phyloP scores from a whole-genome alignment of 2,888 invertebrate species.

The Drosophila siamana region DNA sequence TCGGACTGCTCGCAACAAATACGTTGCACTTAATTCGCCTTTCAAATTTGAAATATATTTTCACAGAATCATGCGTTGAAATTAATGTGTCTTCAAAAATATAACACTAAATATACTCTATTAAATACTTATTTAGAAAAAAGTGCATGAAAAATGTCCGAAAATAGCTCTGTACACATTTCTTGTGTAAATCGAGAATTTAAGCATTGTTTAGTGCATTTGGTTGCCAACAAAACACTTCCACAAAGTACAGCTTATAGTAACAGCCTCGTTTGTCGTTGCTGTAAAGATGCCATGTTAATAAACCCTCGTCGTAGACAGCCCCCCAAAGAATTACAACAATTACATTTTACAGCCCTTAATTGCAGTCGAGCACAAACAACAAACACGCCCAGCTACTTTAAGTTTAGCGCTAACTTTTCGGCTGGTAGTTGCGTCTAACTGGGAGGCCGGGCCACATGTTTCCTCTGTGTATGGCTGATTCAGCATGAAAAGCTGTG shows the following conservation, averaged over 20 bases:
- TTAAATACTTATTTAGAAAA: too few species aligned
- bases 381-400: conserved; percentile 11
- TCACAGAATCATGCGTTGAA: too few species aligned
- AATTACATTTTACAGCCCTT: conserved; percentile 19
- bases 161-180: not conserved
- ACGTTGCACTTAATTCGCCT: too few species aligned
- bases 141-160: not conserved
- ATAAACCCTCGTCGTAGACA: not conserved
- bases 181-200: not conserved
- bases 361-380: conserved; percentile 12
- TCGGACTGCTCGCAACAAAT: too few species aligned
- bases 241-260: not conserved
- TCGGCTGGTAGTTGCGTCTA: conserved; percentile 12
- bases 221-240: not conserved
- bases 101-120: too few species aligned
- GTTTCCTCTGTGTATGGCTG: conserved; percentile 30
- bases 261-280: not conserved
- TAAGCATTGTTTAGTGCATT: not conserved
- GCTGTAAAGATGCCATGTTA: conserved; percentile 1
- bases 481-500: conserved; percentile 22
- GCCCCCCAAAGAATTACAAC: not conserved
- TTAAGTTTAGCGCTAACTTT: not conserved
- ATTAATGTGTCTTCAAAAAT: too few species aligned
- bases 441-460: conserved; percentile 48
- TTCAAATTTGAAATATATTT: too few species aligned